Conservation (phyloP, 2,888 invertebrate species). For the Cybosia mesomella region DNA sequence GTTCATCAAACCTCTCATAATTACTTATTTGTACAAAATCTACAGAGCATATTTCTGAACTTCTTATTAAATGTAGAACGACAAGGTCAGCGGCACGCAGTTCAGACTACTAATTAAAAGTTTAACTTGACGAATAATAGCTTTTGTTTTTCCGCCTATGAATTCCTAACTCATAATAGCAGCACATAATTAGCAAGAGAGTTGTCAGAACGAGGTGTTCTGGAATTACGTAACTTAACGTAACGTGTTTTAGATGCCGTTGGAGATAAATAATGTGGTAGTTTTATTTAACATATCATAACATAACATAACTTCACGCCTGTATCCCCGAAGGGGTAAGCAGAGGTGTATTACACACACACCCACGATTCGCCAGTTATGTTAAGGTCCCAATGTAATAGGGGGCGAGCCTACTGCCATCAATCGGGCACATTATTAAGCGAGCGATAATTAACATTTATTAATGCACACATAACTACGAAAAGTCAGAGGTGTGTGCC, state of each 20-base stretch:
- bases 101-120: constrained; percentile 68
- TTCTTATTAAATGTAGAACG: constrained; percentile 17
- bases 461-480: too few relatives aligned
- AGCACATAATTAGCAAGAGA: constrained; percentile 53
- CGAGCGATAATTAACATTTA: too few relatives aligned
- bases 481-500: too few relatives aligned
- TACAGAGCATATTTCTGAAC: constrained; percentile 14
- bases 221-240: constrained; percentile 33
- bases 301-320: too few relatives aligned
- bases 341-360: too few relatives aligned
- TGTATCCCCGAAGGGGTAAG: too few relatives aligned
- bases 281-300: too few relatives aligned
- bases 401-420: too few relatives aligned
- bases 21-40: background rate
- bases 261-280: background rate
- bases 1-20: background rate
- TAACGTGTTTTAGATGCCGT: constrained; percentile 11
- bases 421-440: too few relatives aligned
- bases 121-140: constrained; percentile 62
- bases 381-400: too few relatives aligned
- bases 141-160: constrained; percentile 67
- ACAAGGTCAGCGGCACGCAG: constrained; percentile 43
- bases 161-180: constrained; percentile 63
- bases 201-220: constrained; percentile 33
- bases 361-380: too few relatives aligned